Base-by-base conservation (phyloP, 2,113 vertebrate genomes). In the Cygnus buccinator region DNA sequence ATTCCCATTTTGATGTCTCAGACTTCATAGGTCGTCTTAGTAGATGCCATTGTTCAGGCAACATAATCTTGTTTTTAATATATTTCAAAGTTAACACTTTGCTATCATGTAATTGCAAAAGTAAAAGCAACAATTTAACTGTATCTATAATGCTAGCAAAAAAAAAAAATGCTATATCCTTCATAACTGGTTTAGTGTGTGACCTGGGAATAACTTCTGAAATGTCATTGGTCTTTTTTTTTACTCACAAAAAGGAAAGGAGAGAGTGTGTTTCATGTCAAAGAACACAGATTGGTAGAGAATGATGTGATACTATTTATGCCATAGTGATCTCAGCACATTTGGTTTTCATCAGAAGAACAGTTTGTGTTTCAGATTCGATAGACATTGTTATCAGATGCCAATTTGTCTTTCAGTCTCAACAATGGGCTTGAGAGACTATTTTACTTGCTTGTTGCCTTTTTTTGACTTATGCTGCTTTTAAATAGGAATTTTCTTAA, bases 261-360 rank as follows among this genome's bases (percentile, higher is more conserved):
- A 63, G 26, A 37, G 17, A 85, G 11, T 0, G 79, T 4, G 29
- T 85, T 91, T 85, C 39, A 15, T 50, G 46, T 90, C 44, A 85
- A 78, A 87, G 18, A n/a, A 85, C 48, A 72, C 3, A 43, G 57
- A 83, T 35, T 25, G 13, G 54, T 81, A 78, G 84, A 80, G 55
- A 83, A 91, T 73, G 8, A 58, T 91, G 48, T 52, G 54, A 77
- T 31, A 50, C 7, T 7, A 2, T 37, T 97, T 91, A 94, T 87
- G 31, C 33, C 26, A 55, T 54, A 75, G 54, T 89, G 62, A 80
- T 94, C 73, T 90, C 72, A 79, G 6, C 33, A 83, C 66, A 95
- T 87, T 96, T 95, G 75, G 8, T 91, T 97, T 97, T 97, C 89
- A 95, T 80, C 87, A 96, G 77, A 74, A 96, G 88, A 94, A 93